Evolutionary conservation across 1,140 invertebrate species (phyloP).

Genomic region (Akabosia matsudoensis): DNA sequence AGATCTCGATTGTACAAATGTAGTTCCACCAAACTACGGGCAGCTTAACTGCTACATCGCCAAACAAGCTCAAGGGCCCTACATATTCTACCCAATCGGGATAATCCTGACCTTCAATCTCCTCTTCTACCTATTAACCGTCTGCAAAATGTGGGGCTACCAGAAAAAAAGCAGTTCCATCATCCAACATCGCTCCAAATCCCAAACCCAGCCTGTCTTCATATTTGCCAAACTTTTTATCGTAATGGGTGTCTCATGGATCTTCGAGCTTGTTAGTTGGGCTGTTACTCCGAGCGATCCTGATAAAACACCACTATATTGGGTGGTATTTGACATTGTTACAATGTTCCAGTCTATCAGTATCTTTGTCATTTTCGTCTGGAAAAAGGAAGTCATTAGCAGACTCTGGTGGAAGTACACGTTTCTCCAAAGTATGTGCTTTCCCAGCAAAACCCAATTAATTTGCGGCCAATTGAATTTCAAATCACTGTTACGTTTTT

Average conservation of each 20-base stretch:
- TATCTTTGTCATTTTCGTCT: conserved; percentile 39
- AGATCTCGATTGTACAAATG: not conserved
- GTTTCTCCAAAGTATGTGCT: conserved; percentile 1
- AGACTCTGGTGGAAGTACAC: conserved; percentile 24
- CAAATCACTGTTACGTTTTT: not conserved
- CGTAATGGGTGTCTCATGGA: conserved; percentile 29
- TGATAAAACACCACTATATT: conserved; percentile 7
- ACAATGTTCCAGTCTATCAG: conserved; percentile 32
- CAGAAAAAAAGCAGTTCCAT: not conserved
- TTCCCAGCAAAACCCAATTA: no score
- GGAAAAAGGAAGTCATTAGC: conserved; percentile 22
- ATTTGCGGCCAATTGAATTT: no score
- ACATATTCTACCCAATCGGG: conserved; percentile 12
- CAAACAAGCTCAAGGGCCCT: not conserved
- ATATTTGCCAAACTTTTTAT: conserved; percentile 32
- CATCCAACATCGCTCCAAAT: not conserved
- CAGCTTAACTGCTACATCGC: conserved; percentile 22
- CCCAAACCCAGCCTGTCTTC: not conserved
- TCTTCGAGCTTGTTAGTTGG: conserved; percentile 27
- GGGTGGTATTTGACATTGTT: conserved; percentile 29
- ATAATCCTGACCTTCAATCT: not conserved
- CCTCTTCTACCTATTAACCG: not conserved
- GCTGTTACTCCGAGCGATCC: not conserved
- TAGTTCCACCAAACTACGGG: conserved; percentile 1
- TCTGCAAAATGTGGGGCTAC: conserved; percentile 24